A percentile compares a stretch with the other conserved stretches of the same genome.
phyloP scores from a whole-genome alignment of 2,888 invertebrate species.

The Helicoverpa assulta region DNA sequence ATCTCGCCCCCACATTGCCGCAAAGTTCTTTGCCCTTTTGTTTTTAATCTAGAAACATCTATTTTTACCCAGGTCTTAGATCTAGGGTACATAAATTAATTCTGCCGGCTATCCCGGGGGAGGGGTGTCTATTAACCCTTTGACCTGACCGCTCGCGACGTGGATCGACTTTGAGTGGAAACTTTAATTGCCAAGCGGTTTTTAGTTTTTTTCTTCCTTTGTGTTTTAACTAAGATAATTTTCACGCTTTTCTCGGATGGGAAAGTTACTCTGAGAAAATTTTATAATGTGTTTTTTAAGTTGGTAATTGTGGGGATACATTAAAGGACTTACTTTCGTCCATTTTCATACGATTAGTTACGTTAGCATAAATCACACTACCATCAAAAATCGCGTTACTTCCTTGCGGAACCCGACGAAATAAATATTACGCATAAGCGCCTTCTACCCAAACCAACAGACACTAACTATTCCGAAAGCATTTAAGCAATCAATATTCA shows the following conservation, averaged over 20 bases:
- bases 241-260: constrained; percentile 5
- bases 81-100: constrained; percentile 67
- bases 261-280: neutral
- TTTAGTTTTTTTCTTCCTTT: constrained; percentile 13
- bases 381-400: neutral
- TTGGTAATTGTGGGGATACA: neutral
- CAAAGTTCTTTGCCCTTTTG: constrained; percentile 10
- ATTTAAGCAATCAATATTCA: constrained; percentile 56
- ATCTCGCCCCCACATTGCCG: neutral
- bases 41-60: constrained; percentile 42
- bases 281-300: neutral
- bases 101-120: constrained; percentile 61
- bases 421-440: constrained; percentile 8
- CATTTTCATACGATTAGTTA: neutral
- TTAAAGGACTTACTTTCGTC: neutral
- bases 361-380: neutral
- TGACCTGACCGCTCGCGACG: constrained; percentile 53
- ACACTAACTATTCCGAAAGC: constrained; percentile 52
- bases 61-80: constrained; percentile 45
- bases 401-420: neutral
- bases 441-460: constrained; percentile 6
- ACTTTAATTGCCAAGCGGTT: constrained; percentile 57
- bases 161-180: constrained; percentile 49
- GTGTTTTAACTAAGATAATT: constrained; percentile 21
- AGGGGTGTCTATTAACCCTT: constrained; percentile 66